Percentiles rank a stretch among this genome's conserved stretches.
phyloP scores from a whole-genome alignment of 2,113 vertebrate species.

The Rana temporaria region DNA sequence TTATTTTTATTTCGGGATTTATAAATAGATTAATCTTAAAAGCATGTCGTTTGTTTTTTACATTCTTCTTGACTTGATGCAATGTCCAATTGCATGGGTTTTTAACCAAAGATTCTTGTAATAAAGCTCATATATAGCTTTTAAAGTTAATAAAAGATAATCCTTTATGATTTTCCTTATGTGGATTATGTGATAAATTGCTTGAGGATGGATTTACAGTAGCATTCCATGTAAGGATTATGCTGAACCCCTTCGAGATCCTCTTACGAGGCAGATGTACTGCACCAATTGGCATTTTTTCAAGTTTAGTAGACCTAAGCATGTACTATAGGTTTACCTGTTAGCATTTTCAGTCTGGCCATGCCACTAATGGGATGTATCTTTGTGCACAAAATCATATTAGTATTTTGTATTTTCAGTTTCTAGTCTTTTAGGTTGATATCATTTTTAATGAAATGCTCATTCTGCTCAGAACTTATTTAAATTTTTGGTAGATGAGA shows the following conservation, averaged over 20 bases:
- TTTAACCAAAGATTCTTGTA: neutral
- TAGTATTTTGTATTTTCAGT: no score
- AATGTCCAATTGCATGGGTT: neutral
- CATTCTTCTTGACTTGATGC: neutral
- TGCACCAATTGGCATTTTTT: slow-evolving; percentile 18
- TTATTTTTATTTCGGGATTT: no score
- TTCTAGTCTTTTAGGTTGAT: no score
- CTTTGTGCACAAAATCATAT: no score
- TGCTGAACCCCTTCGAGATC: slow-evolving; percentile 22
- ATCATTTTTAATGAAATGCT: no score
- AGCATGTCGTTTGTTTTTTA: neutral
- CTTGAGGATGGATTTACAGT: slow-evolving; percentile 39
- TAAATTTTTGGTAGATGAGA: no score
- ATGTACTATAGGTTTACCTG: neutral
- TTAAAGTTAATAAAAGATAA: slow-evolving; percentile 2
- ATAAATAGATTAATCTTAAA: neutral
- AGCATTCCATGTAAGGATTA: slow-evolving; percentile 34
- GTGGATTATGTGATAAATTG: slow-evolving; percentile 43
- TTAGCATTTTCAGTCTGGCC: no score
- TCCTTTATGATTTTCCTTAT: slow-evolving; percentile 14
- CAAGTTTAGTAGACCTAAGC: neutral
- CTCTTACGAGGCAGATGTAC: slow-evolving; percentile 38
- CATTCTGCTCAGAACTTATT: no score
- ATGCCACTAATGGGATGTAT: no score
- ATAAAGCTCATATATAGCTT: neutral